These are phyloP conservation scores for Siniperca chuatsi DNA, from an alignment of 2,113 vertebrate genomes.

Conservation along the genomic window DNA sequence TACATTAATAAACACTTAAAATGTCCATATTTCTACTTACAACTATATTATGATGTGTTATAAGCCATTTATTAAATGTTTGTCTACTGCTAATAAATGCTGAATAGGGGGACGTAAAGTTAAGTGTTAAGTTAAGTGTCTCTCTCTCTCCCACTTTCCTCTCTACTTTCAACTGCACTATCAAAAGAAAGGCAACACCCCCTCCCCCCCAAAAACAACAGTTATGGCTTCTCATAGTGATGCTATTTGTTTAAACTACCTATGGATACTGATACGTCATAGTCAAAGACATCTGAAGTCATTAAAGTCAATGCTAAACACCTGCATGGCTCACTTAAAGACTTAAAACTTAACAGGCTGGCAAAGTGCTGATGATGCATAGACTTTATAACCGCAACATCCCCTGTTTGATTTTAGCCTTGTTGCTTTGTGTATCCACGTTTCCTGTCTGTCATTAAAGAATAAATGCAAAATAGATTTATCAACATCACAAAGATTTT, in stretches of 20 bases:
- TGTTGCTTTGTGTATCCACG: background rate
- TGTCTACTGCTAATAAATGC: too few relatives aligned
- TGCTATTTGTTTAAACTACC: background rate
- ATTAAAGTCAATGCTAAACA: background rate
- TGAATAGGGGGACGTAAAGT: background rate
- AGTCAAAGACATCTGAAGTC: background rate
- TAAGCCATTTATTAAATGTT: background rate
- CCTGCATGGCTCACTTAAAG: background rate
- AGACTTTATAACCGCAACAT: background rate
- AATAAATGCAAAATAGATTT: background rate
- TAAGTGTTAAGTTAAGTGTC: too few relatives aligned
- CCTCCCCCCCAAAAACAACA: too few relatives aligned
- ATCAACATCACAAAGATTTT: background rate
- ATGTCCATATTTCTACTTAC: background rate
- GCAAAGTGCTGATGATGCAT: background rate
- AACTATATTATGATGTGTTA: background rate
- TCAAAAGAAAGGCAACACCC: too few relatives aligned
- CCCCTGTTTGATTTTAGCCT: background rate
- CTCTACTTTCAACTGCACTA: too few relatives aligned
- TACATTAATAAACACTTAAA: too few relatives aligned
- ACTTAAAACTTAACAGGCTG: background rate
- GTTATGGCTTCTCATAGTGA: background rate
- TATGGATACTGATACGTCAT: background rate
- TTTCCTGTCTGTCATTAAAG: background rate
- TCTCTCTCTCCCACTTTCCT: too few relatives aligned